Conservation (phyloP, 2,888 invertebrate species). For the Apotomis betuletana region DNA sequence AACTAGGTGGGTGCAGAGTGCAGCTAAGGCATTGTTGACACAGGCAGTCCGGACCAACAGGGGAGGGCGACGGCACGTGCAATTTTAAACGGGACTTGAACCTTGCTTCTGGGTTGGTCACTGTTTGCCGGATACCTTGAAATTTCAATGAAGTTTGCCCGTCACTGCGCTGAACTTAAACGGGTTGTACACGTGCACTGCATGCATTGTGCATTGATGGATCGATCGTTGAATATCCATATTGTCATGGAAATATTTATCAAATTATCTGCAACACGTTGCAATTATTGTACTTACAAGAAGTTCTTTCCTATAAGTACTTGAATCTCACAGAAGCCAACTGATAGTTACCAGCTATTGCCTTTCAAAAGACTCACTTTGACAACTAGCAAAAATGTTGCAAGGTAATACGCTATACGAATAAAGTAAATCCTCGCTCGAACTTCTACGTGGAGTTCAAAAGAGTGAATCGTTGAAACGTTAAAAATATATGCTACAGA, state of each 20-base stretch:
- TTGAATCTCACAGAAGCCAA: constrained; percentile 19
- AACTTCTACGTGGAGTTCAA: constrained; percentile 28
- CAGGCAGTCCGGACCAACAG: constrained; percentile 61
- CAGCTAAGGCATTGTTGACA: constrained; percentile 70
- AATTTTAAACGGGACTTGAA: constrained; percentile 74
- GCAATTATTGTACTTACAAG: too few relatives aligned
- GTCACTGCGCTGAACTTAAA: constrained; percentile 44
- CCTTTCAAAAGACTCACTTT: constrained; percentile 22
- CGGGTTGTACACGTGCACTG: constrained; percentile 24
- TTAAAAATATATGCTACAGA: constrained; percentile 46
- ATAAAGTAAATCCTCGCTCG: constrained; percentile 24
- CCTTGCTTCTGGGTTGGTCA: constrained; percentile 47
- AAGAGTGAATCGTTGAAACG: constrained; percentile 36
- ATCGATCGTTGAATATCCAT: not conserved
- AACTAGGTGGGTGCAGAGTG: constrained; percentile 71
- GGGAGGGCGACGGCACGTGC: constrained; percentile 66
- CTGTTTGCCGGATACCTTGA: constrained; percentile 60
- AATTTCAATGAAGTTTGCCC: constrained; percentile 68
- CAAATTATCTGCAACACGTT: too few relatives aligned
- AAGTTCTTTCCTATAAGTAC: not conserved
- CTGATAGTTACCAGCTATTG: constrained; percentile 27
- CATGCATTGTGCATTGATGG: constrained; percentile 15
- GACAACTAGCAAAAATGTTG: constrained; percentile 32
- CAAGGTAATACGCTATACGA: constrained; percentile 25
- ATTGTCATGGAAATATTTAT: too few relatives aligned